Evolutionary conservation across 2,113 vertebrate species (phyloP), one percentile per base, ranked within the genome.

Genomic region (Gymnarchus niloticus): DNA sequence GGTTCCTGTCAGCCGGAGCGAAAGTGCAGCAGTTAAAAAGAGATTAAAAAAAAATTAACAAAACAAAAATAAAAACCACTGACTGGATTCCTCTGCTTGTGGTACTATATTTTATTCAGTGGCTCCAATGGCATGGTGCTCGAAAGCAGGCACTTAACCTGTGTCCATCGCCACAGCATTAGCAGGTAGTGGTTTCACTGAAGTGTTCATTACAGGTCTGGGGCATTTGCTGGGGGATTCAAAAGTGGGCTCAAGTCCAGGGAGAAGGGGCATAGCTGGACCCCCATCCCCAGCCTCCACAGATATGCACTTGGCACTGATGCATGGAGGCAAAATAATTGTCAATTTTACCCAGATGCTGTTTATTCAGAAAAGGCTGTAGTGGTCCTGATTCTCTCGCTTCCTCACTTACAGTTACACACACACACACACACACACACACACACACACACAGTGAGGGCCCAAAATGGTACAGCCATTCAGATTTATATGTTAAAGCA

Each of bases 81-180:
- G 93, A 93, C 92, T 94, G 92, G 91, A 90, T 87, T 92, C 90
- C 90, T 90, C 85, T 88, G 90, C 86, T 92, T 87, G 56, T 49
- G n/a, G 83, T 12, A 89, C 92, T 93, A 95, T 95, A 92, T 95
- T 95, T 95, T 95, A 95, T 95, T 94, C 94, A 94, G 87, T 90
- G 90, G 92, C 90, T 92, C 91, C 91, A 92, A 91, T 91, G 87
- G 91, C 87, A 91, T 89, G 89, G 89, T 90, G 91, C 93, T 89
- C 21, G 91, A 90, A 90, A 93, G 90, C 92, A 91, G 92, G 91
- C 91, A 93, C 92, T 95, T 94, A 95, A 93, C 93, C 92, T 91
- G 25, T 23, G 25, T 84, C 46, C 83, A 14, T 6, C 49, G 17
- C 14, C 46, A 73, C 23, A 9, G 48, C 73, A 41, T 51, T 12